Evolutionary conservation across 2,888 invertebrate genomes (phyloP).

Genomic region (Eledona agricola): DNA sequence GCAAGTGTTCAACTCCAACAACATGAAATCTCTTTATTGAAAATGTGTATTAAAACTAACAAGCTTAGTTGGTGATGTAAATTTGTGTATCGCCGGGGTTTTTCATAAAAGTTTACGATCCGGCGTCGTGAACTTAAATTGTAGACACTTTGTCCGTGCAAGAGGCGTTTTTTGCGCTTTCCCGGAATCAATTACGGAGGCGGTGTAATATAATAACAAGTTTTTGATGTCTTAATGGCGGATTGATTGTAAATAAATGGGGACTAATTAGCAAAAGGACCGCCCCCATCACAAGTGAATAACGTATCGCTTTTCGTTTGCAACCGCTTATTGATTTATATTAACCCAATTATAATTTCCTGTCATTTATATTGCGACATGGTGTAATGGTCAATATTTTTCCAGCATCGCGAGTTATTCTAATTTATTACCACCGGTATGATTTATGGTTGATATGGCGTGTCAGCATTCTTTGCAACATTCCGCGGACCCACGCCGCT

Average conservation of each 20-base stretch:
- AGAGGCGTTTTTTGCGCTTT: no score
- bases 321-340: conserved; percentile 21
- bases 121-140: no score
- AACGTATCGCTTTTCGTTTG: conserved; percentile 15
- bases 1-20: no score
- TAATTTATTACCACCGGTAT: conserved; percentile 8
- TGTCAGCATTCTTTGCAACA: conserved; percentile 12
- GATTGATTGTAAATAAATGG: conserved; percentile 22
- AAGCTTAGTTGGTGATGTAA: no score
- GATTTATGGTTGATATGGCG: conserved; percentile 14
- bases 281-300: conserved; percentile 15
- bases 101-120: no score
- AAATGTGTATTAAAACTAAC: no score
- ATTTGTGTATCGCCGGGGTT: no score
- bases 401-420: conserved; percentile 7
- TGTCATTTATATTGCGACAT: conserved; percentile 17
- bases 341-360: conserved; percentile 27
- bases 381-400: conserved; percentile 19
- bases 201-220: conserved; percentile 18
- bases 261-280: conserved; percentile 11
- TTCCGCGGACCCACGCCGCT: conserved; percentile 6
- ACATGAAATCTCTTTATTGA: no score
- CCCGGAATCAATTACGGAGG: conserved; percentile 9
- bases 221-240: conserved; percentile 22
- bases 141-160: no score